Evolutionary conservation across 2,797 vertebrate species (phyloP), one percentile per base, ranked within the genome.

Genomic region (Gallinago nigripennis): DNA sequence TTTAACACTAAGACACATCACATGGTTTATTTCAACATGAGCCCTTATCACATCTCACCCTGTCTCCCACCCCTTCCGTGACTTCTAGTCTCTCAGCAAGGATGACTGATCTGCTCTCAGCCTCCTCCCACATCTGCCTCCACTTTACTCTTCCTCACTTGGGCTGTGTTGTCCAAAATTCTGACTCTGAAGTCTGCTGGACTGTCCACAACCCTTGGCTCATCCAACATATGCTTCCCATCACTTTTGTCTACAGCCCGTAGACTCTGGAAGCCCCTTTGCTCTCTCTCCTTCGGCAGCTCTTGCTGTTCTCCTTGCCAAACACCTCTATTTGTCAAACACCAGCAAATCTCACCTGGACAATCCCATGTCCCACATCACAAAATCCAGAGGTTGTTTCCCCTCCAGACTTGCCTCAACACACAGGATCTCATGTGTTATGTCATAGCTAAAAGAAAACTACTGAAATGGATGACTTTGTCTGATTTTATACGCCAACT

Each of bases 21-120:
- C 79, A 81, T 63, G 86, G 68, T 76, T 76, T 65, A 83, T 94
- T 96, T 93, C 92, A 94, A 91, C 89, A 93, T 57, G 61, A 92
- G 69, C 57, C 60, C 64, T 87, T 92, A 95, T 77, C 93, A 93
- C 93, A 93, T 28, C 50, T 85, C 86, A 89, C 51, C 64, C 81
- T 16, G n/a, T 72, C 33, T 83, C 80, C 93, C 88, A 89, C 45
- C 84, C 84, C 58, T 23, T 81, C 88, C 4, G 3, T 75, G 84
- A 86, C 92, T 94, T 70, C 41, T 21, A 85, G 51, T 53, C 81
- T 71, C 92, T 89, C 86, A 89, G 76, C 50, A 78, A 77, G 69
- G 61, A 83, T 94, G 88, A 96, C 79, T 78, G 88, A 93, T 94
- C 21, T 51, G 20, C 12, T 85, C 83, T 75, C 28, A 82, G 76